phyloP scores from a whole-genome alignment of 1,140 invertebrate species.

The Neodiprion pinetum region DNA sequence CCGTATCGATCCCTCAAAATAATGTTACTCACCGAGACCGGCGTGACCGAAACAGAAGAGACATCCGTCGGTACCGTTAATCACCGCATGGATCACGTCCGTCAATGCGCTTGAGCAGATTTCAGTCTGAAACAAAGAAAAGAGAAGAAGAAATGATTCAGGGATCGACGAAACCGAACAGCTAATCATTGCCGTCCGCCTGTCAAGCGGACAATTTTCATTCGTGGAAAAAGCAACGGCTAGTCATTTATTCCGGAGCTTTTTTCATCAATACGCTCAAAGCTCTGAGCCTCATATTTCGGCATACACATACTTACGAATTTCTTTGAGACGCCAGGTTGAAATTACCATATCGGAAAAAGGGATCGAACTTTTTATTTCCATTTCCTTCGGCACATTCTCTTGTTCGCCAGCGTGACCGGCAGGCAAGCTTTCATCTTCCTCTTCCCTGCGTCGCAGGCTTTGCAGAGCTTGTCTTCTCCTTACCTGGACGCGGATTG shows the following conservation, averaged over 20 bases:
- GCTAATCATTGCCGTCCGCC: not conserved
- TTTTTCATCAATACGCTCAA: too few species aligned
- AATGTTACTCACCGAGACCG: constrained; percentile 76
- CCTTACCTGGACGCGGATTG: not conserved
- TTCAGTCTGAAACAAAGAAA: constrained; percentile 77
- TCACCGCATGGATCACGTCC: constrained; percentile 92
- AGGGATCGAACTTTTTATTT: constrained; percentile 51
- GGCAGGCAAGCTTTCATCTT: not conserved
- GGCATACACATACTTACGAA: not conserved
- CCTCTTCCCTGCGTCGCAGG: not conserved
- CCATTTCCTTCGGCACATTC: constrained; percentile 35
- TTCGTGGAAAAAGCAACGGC: too few species aligned
- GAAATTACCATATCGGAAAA: constrained; percentile 56
- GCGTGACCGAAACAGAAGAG: constrained; percentile 93
- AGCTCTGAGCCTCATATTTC: too few species aligned
- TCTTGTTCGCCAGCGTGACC: not conserved
- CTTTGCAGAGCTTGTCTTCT: not conserved
- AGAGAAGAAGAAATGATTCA: constrained; percentile 12
- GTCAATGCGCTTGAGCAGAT: constrained; percentile 88
- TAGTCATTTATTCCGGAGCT: too few species aligned
- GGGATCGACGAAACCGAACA: not conserved
- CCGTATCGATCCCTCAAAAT: not conserved
- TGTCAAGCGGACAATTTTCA: not conserved
- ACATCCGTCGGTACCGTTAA: constrained; percentile 92
- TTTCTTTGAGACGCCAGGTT: constrained; percentile 49